Conservation (phyloP, 2,888 invertebrate genomes). For the Scaptomyza tumidula region DNA sequence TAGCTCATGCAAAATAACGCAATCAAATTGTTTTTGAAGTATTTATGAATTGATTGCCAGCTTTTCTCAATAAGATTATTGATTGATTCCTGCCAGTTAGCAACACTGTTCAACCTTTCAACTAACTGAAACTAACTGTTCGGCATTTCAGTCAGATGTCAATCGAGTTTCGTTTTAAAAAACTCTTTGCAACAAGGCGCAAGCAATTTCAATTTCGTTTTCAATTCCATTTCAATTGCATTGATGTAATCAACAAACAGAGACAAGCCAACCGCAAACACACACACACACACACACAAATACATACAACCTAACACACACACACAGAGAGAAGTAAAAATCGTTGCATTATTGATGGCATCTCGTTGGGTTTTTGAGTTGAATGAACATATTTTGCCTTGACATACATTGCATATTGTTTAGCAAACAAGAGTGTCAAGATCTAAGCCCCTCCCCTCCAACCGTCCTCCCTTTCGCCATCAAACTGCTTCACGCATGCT, state of each 20-base stretch:
- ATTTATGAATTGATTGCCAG: too few species aligned
- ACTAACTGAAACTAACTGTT: background rate
- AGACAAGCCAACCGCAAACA: slow-evolving; percentile 4
- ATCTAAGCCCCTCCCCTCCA: slow-evolving; percentile 36
- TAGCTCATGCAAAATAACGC: too few species aligned
- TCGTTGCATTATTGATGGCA: slow-evolving; percentile 71
- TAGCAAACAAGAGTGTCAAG: slow-evolving; percentile 77
- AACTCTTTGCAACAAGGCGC: slow-evolving; percentile 15
- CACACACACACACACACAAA: background rate
- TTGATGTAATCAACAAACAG: slow-evolving; percentile 73
- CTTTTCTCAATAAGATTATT: too few species aligned
- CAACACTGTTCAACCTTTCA: background rate
- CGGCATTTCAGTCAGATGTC: background rate
- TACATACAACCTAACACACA: slow-evolving; percentile 2
- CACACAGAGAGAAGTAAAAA: slow-evolving; percentile 18
- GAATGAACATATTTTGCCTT: slow-evolving; percentile 78
- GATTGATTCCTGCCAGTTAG: background rate
- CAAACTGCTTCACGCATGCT: background rate
- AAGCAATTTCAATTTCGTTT: slow-evolving; percentile 62
- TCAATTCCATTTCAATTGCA: slow-evolving; percentile 66
- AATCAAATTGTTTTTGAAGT: too few species aligned
- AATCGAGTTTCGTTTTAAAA: background rate
- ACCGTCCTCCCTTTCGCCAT: background rate
- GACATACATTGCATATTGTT: slow-evolving; percentile 77
- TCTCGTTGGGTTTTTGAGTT: slow-evolving; percentile 61